Base-by-base conservation (phyloP, 2,113 vertebrate species). In the rat (Rattus norvegicus) region DNA sequence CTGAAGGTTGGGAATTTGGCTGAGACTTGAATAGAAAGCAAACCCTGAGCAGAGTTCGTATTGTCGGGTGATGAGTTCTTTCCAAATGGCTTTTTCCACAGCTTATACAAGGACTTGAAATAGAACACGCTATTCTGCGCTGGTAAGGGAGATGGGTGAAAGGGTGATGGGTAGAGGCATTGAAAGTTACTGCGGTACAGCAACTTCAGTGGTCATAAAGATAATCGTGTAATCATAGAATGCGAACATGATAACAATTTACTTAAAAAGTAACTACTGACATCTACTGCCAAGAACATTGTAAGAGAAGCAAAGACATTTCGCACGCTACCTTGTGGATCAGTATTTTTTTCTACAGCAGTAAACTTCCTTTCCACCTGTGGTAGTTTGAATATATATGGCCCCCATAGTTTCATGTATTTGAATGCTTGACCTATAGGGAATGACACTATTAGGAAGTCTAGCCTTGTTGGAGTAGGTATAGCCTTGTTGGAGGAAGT, bases 91-190 rank as follows among this genome's bases (percentile, higher is more conserved):
- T 72, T 91, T 79, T 73, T 26, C 13, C 54, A 84, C 67, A 69
- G 47, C 24, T 86, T 73, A 33, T 94, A 73, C 2, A 7, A 39
- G 11, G 36, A 47, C 47, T 49, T 63, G 30, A 7, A 47, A 1
- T 7, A 11, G 20, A 0, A 3, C 0, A 10, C 1, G 1, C 1
- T 17, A 79, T 84, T 52, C 20, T 33, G 43, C 1, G 1, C 39
- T 0, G 20, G 43, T 19, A 0, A 10, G 0, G 4, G 33, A 52
- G n/a, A 22, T 3, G 47, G 11, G 63, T 6, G 36, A 22, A 33
- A 2, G 28, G 3, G 3, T 33, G 26, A 24, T n/a, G 49, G 33
- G 10, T 0, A 20, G n/a, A 56, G 77, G 12, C 24, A 17, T 0
- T 0, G 59, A 43, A 59, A 39, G 72, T 67, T n/a, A 13, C 39